Conservation (phyloP, 2,113 vertebrate genomes). For the Grus americana region DNA sequence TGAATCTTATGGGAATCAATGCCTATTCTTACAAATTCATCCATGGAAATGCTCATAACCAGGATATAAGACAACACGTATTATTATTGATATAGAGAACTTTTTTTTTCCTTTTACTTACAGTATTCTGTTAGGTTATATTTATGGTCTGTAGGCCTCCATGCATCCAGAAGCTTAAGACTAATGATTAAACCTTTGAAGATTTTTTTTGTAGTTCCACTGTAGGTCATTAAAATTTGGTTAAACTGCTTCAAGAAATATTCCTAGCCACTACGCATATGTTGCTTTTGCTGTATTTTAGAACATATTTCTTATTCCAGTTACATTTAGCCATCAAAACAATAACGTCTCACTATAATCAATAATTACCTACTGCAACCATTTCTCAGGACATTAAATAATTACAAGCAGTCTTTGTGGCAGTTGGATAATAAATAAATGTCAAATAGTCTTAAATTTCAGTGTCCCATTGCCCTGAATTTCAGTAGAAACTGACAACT, state of each 20-base stretch:
- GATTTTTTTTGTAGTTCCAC: neutral
- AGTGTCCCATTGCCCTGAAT: neutral
- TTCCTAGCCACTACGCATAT: neutral
- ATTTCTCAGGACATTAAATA: neutral
- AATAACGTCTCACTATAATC: neutral
- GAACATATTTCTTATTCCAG: neutral
- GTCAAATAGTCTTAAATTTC: neutral
- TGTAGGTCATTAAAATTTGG: neutral
- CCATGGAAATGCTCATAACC: neutral
- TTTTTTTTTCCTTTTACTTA: neutral
- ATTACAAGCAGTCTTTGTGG: neutral
- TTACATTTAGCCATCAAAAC: neutral
- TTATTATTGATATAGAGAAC: neutral
- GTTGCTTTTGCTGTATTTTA: neutral
- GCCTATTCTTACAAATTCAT: neutral
- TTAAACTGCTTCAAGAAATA: neutral
- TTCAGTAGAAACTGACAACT: neutral
- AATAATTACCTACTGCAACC: neutral
- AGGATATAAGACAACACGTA: neutral
- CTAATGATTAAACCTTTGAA: neutral
- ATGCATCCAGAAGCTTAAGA: neutral
- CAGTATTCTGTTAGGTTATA: neutral
- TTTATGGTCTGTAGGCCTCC: neutral
- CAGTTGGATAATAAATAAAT: neutral
- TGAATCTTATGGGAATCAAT: neutral